Evolutionary conservation across 2,888 invertebrate genomes (phyloP).

Genomic region (Hyposoter dolosus): DNA sequence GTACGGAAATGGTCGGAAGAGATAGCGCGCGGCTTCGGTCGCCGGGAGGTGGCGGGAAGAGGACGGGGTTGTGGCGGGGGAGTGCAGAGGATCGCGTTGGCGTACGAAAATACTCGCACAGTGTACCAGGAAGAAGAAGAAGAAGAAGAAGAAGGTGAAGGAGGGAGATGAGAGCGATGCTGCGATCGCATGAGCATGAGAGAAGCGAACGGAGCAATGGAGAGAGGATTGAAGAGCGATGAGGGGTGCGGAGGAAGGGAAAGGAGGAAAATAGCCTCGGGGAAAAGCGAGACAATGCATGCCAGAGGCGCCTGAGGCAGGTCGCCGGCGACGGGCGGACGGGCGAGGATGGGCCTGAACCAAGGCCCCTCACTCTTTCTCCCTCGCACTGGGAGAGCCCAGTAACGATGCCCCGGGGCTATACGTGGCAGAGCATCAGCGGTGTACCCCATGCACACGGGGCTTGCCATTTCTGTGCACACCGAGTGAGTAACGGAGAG

Average conservation of each 20-base stretch:
- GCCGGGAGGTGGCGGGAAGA: slow-evolving; percentile 59
- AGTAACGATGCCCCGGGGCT: slow-evolving; percentile 83
- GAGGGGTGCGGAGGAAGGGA: slow-evolving; percentile 30
- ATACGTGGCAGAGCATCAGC: slow-evolving; percentile 64
- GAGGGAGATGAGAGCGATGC: slow-evolving; percentile 4
- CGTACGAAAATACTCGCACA: slow-evolving; percentile 44
- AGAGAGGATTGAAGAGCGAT: slow-evolving; percentile 16
- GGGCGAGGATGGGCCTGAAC: slow-evolving; percentile 68
- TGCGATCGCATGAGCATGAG: neutral
- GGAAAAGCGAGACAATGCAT: slow-evolving; percentile 74
- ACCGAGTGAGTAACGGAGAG: neutral
- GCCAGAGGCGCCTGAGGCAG: slow-evolving; percentile 72
- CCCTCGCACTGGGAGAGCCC: slow-evolving; percentile 75
- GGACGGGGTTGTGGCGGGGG: slow-evolving; percentile 39
- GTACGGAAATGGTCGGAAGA: slow-evolving; percentile 79
- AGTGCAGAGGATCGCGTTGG: slow-evolving; percentile 61
- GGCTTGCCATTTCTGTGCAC: slow-evolving; percentile 67
- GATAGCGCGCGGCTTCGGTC: slow-evolving; percentile 75
- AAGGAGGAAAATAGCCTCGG: slow-evolving; percentile 58
- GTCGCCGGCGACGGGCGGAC: slow-evolving; percentile 72
- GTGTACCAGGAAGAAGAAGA: slow-evolving; percentile 49
- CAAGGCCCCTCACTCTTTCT: slow-evolving; percentile 64
- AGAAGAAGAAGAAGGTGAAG: slow-evolving; percentile 29
- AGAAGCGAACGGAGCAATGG: slow-evolving; percentile 2
- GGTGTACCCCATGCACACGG: slow-evolving; percentile 60